Percentiles rank a stretch among this genome's conserved stretches.
Evolutionary conservation across 2,797 vertebrate species (phyloP).

Genomic region (Acanthis flammea): DNA sequence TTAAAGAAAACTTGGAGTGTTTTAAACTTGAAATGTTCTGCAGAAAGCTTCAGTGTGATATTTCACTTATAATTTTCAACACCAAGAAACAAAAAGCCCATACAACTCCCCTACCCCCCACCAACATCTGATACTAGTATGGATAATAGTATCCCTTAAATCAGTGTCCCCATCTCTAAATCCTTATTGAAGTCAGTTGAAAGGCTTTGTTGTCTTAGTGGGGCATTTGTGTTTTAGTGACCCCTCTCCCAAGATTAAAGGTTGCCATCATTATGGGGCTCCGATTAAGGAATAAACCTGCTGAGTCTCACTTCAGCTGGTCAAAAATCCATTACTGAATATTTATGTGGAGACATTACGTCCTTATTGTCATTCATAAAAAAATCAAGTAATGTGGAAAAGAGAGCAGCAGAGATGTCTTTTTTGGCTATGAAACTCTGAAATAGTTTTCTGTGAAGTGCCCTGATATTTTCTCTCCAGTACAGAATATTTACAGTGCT

Average conservation of each 20-base stretch:
- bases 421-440: background rate
- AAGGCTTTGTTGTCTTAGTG: background rate
- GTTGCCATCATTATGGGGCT: background rate
- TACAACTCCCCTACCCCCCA: background rate
- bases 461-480: background rate
- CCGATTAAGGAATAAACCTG: background rate
- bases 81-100: background rate
- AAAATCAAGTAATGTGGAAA: background rate
- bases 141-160: background rate
- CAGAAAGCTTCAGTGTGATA: background rate
- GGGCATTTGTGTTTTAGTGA: background rate
- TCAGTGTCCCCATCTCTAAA: background rate
- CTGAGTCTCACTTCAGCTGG: background rate
- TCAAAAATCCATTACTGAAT: background rate
- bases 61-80: background rate
- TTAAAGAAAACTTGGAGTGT: background rate
- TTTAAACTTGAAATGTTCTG: background rate
- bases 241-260: background rate
- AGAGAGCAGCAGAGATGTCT: background rate
- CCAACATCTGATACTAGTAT: background rate
- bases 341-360: background rate
- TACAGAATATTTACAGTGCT: conserved; percentile 1
- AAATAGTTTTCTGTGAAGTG: background rate
- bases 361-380: background rate
- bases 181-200: background rate